Conservation (phyloP, 2,888 invertebrate species). For the Trichopria drosophilae region DNA sequence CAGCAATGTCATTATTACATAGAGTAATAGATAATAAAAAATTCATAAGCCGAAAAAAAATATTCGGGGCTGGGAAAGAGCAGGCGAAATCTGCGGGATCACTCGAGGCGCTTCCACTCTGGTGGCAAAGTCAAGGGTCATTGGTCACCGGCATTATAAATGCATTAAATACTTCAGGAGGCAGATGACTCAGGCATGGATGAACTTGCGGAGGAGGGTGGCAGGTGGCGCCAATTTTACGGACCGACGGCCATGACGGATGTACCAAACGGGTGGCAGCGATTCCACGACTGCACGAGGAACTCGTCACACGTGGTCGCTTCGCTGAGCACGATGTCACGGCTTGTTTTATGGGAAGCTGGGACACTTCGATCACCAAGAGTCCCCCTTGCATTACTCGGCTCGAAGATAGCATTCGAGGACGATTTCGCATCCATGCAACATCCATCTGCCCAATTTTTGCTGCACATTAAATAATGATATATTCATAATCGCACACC, state of each 20-base stretch:
- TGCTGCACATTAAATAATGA: no score
- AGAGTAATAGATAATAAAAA: no score
- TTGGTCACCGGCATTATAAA: slow-evolving; percentile 53
- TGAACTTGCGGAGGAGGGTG: slow-evolving; percentile 45
- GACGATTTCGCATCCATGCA: no score
- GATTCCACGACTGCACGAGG: slow-evolving; percentile 16
- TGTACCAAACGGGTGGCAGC: slow-evolving; percentile 46
- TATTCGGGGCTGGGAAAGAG: no score
- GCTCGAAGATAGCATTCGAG: no score
- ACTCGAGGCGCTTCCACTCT: slow-evolving; percentile 41
- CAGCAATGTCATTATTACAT: no score
- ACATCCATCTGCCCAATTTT: no score
- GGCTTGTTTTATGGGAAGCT: slow-evolving; percentile 55
- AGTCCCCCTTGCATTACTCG: no score
- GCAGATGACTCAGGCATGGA: slow-evolving; percentile 41
- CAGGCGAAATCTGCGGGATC: slow-evolving; percentile 12
- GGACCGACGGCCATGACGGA: slow-evolving; percentile 58
- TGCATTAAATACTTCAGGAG: slow-evolving; percentile 51
- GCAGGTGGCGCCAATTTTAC: slow-evolving; percentile 60
- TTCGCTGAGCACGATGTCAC: slow-evolving; percentile 54
- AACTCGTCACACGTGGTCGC: slow-evolving; percentile 48
- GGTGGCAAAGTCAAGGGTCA: slow-evolving; percentile 49
- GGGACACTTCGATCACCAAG: no score
- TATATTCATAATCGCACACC: no score
- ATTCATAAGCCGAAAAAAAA: no score